Conservation (phyloP, 2,888 invertebrate genomes). For the Trisateles emortualis region DNA sequence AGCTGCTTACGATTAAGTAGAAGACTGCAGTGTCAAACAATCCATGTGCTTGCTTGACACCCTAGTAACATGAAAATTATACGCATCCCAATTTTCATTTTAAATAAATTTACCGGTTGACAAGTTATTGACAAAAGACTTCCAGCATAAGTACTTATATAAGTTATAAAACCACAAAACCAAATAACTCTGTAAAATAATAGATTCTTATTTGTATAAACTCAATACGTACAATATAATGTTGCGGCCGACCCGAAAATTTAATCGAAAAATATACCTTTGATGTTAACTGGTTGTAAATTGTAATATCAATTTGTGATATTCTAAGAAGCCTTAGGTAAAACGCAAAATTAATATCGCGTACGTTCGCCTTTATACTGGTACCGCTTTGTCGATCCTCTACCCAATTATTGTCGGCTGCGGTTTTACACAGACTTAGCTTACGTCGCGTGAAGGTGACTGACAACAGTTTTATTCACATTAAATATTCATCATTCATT, state of each 20-base stretch:
- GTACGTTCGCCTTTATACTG: conserved; percentile 16
- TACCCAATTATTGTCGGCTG: conserved; percentile 12
- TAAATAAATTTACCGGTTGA: too few relatives aligned
- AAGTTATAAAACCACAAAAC: too few relatives aligned
- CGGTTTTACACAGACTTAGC: conserved; percentile 10
- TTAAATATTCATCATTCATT: not conserved
- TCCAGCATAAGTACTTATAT: too few relatives aligned
- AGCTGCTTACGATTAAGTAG: too few relatives aligned
- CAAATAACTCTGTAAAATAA: not conserved
- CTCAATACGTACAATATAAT: not conserved
- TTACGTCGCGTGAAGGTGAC: conserved; percentile 10
- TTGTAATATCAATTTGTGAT: conserved; percentile 6
- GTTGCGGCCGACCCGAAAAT: not conserved
- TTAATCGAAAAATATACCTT: conserved; percentile 27
- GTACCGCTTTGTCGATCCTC: conserved; percentile 10
- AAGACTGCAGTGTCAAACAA: too few relatives aligned
- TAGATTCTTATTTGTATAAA: not conserved
- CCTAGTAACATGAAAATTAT: too few relatives aligned
- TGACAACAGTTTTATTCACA: not conserved
- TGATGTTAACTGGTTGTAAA: conserved; percentile 16
- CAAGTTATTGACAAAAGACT: too few relatives aligned
- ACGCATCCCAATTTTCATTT: too few relatives aligned
- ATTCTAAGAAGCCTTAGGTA: conserved; percentile 20
- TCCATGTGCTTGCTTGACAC: too few relatives aligned
- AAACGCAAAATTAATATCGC: conserved; percentile 27